Base-by-base conservation (phyloP, 2,113 vertebrate genomes). In the Nothocercus nigrocapillus region DNA sequence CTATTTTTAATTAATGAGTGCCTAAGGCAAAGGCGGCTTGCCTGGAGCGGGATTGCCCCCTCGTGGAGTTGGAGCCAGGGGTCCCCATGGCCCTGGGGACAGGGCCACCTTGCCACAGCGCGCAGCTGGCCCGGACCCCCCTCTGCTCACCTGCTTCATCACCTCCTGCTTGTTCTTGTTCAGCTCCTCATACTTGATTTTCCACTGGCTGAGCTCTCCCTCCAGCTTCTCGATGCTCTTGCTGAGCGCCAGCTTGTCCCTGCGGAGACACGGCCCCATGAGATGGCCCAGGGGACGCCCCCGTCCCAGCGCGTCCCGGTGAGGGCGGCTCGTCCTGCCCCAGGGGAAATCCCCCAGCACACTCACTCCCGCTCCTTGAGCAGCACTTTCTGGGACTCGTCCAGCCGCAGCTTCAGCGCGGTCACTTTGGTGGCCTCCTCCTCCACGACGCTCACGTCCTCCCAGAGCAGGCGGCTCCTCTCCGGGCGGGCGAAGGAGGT, bases 141-240 rank as follows among this genome's bases (percentile, higher is more conserved):
- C 28, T 49, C 1, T 30, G 1, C 98, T 97, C 89, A 99, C 99
- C 97, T 99, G 99, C 95, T 99, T 99, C 38, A 99, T 96, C 63
- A 98, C 98, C 91, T 99, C 99, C 85, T 99, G 99, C 92, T 99
- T 99, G 97, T 94, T 99, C 96, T 99, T 99, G 97, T 96, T 99
- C 90, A 99, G 98, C 89, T 99, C 99, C 92, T 99, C 99, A 0
- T 99, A 99, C 96, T 99, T 99, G 82, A 99, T 97, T 96, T 99
- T 99, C 99, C 99, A 99, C 85, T 99, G 99, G 96, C 98, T 99
- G 85, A 99, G 98, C 59, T 99, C 99, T 0, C 97, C 97, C 97
- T 99, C 99, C 96, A 99, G 98, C 94, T 99, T 99, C 97, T 99
- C 99, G 0, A 99, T 99, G 97, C 83, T 99, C 96, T 98, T 99